Percentiles rank a stretch among this genome's conserved stretches.
phyloP scores from a whole-genome alignment of 2,797 vertebrate species.

The Spinus pinus region DNA sequence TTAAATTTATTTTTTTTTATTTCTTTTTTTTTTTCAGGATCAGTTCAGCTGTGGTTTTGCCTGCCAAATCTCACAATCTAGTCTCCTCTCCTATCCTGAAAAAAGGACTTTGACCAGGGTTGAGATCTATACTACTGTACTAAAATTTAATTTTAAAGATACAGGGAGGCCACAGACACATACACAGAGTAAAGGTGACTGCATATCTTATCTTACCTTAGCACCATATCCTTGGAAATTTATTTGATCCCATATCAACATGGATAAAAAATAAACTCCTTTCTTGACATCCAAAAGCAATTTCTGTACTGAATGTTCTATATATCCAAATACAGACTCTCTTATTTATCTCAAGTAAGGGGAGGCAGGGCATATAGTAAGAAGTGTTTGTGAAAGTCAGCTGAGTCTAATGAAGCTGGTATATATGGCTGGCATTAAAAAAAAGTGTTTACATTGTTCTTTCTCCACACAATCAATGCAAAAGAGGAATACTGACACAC shows the following conservation, averaged over 20 bases:
- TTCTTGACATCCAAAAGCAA: not conserved
- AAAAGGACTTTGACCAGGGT: not conserved
- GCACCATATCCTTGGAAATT: not conserved
- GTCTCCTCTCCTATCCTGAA: not conserved
- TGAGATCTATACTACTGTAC: not conserved
- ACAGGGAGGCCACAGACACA: not conserved
- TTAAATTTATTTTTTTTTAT: not conserved
- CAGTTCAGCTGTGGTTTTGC: not conserved
- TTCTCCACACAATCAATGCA: not conserved
- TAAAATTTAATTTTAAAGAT: not conserved
- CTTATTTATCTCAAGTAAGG: not conserved
- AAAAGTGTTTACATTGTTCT: not conserved
- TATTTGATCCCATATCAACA: not conserved
- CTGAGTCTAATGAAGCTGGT: not conserved
- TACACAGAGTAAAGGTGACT: not conserved
- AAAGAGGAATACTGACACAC: not conserved
- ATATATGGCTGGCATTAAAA: not conserved
- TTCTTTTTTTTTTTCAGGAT: not conserved
- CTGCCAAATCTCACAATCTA: not conserved
- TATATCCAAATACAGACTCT: fast-evolving
- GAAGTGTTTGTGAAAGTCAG: not conserved
- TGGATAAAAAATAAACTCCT: not conserved
- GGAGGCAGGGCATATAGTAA: not conserved
- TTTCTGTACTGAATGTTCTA: not conserved
- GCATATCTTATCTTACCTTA: not conserved